These are phyloP conservation scores for Cassiopea andromeda DNA, from an alignment of 30 jellyfish, hydroid and myxozoan species.

Conservation along the genomic window DNA sequence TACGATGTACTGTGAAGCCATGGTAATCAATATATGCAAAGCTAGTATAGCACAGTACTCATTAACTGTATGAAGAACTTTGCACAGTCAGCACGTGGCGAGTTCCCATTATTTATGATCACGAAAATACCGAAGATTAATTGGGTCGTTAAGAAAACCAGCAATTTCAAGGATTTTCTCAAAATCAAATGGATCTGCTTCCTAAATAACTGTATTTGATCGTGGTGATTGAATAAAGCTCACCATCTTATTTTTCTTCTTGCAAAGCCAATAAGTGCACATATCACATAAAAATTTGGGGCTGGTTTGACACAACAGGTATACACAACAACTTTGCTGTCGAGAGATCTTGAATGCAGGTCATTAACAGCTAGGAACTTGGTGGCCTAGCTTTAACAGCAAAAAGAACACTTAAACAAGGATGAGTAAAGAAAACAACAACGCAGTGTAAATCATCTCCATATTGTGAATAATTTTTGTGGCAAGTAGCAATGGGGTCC, in stretches of 20 bases:
- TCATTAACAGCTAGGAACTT: neutral
- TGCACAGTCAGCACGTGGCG: conserved; percentile 72
- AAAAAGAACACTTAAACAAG: conserved; percentile 1
- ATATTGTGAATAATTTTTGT: neutral
- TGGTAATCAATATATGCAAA: conserved; percentile 51
- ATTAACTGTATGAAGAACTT: conserved; percentile 18
- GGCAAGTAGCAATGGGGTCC: too few species aligned
- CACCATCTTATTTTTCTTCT: conserved; percentile 45
- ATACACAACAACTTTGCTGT: neutral
- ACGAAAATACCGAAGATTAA: conserved; percentile 53
- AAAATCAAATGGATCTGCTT: conserved; percentile 20
- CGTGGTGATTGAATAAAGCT: conserved; percentile 7
- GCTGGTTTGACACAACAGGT: neutral
- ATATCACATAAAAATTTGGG: neutral
- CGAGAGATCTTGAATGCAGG: neutral
- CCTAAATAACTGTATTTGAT: neutral
- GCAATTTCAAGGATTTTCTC: conserved; percentile 32
- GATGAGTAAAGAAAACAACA: neutral
- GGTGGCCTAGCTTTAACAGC: neutral
- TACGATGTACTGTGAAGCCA: conserved; percentile 68
- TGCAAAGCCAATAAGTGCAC: conserved; percentile 16
- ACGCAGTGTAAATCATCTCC: neutral
- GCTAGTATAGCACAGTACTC: conserved; percentile 51
- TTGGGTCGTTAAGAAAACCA: conserved; percentile 70
- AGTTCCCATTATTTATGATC: conserved; percentile 59